Evolutionary conservation across 1,140 invertebrate species (phyloP).

Genomic region (Dysdera silvatica): DNA sequence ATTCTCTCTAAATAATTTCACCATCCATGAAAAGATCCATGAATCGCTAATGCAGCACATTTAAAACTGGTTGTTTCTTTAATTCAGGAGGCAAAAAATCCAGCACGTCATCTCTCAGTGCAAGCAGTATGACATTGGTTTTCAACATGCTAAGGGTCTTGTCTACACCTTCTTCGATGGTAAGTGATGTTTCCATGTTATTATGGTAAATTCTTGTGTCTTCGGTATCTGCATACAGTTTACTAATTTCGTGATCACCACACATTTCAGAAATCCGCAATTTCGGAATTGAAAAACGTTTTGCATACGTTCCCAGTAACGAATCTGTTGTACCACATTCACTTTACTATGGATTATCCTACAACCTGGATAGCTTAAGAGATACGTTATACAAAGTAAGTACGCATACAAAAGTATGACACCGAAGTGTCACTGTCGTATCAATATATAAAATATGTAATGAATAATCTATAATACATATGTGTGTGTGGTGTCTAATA

Average conservation of each 20-base stretch:
- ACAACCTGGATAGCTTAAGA: neutral
- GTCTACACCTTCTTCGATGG: neutral
- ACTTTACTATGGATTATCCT: neutral
- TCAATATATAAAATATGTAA: no score
- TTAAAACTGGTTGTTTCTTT: no score
- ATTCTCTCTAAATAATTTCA: neutral
- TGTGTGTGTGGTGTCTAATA: no score
- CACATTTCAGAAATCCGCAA: neutral
- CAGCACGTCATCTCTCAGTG: constrained; percentile 1
- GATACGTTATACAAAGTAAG: constrained; percentile 1
- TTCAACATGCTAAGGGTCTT: constrained; percentile 2
- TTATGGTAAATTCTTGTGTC: no score
- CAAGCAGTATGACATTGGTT: neutral
- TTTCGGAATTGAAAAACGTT: neutral
- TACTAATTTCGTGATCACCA: no score
- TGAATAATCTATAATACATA: no score
- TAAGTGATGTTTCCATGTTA: neutral
- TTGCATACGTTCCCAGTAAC: constrained; percentile 7
- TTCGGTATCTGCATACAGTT: no score
- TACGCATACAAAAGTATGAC: no score
- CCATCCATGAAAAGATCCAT: neutral
- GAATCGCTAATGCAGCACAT: neutral
- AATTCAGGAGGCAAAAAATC: constrained; percentile 2
- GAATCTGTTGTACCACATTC: constrained; percentile 10
- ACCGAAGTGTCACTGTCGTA: no score